A percentile compares a stretch with the other conserved stretches of the same genome.
phyloP scores from a whole-genome alignment of 2,888 invertebrate species.

The Didymodactylos carnosus region DNA sequence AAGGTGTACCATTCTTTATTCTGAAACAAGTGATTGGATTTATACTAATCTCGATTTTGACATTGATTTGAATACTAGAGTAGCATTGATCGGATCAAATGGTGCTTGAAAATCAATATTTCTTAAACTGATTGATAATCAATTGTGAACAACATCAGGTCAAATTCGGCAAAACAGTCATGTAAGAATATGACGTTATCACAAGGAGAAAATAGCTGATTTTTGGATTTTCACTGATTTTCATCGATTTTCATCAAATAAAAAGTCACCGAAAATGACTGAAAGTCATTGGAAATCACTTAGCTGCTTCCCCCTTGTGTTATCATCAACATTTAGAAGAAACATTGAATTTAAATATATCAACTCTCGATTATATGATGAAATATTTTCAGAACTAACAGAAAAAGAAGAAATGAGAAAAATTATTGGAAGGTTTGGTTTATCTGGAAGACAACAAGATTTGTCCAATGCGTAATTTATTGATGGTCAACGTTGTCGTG shows the following conservation, averaged over 20 bases:
- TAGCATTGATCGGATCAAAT: conserved; percentile 86
- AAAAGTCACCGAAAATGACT: no score
- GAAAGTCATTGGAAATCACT: no score
- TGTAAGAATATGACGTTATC: conserved; percentile 81
- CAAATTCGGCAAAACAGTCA: conserved; percentile 96
- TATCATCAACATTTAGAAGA: conserved; percentile 95
- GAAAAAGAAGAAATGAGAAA: conserved; percentile 97
- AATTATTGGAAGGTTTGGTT: conserved; percentile 89
- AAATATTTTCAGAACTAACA: conserved; percentile 75
- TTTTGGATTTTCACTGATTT: no score
- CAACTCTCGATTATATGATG: conserved; percentile 96
- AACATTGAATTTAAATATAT: conserved; percentile 71
- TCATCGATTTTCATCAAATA: no score
- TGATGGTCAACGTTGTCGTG: conserved; percentile 90
- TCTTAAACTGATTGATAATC: conserved; percentile 71
- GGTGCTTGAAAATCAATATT: conserved; percentile 97
- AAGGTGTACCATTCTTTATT: conserved; percentile 87
- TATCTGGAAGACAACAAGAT: conserved; percentile 73
- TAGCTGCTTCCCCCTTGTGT: no score
- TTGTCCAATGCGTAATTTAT: conserved; percentile 75
- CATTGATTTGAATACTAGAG: conserved; percentile 79
- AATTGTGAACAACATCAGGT: conserved; percentile 75
- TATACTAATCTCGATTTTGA: conserved; percentile 85
- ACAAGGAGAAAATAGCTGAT: no score
- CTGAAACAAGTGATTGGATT: conserved; percentile 39